Conservation (phyloP, 2,797 vertebrate genomes). For the Neosilurus mollespiculum region DNA sequence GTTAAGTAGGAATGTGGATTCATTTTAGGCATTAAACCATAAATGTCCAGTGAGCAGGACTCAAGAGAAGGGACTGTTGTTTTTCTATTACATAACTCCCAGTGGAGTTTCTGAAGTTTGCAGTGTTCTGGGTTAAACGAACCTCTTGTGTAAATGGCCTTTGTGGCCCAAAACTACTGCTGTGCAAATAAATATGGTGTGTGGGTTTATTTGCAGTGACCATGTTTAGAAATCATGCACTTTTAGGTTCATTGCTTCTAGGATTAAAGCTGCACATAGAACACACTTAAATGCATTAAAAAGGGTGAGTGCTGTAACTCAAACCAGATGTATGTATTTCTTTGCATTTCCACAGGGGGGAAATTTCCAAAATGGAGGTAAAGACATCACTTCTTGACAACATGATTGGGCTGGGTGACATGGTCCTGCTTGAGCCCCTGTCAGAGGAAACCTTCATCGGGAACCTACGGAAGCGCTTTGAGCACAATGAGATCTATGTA, state of each 20-base stretch:
- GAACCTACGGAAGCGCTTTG: slow-evolving; percentile 92
- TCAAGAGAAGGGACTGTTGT: slow-evolving; percentile 54
- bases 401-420: slow-evolving; percentile 98
- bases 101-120: slow-evolving; percentile 60
- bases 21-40: slow-evolving; percentile 51
- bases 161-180: slow-evolving; percentile 55
- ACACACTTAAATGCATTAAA: not conserved
- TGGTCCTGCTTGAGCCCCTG: slow-evolving; percentile 95
- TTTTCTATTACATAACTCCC: slow-evolving; percentile 65
- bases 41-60: slow-evolving; percentile 54
- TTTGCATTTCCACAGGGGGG: slow-evolving; percentile 61
- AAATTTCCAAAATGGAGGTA: slow-evolving; percentile 93
- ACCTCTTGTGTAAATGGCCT: slow-evolving; percentile 57
- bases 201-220: slow-evolving; percentile 63
- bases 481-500: slow-evolving; percentile 95
- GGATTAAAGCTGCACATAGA: slow-evolving; percentile 17
- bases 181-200: slow-evolving; percentile 69
- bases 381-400: slow-evolving; percentile 96
- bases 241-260: slow-evolving; percentile 30
- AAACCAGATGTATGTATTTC: slow-evolving; percentile 15
- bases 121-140: slow-evolving; percentile 45
- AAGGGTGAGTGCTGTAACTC: not conserved
- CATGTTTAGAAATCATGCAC: slow-evolving; percentile 54
- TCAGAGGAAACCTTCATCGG: slow-evolving; percentile 88
- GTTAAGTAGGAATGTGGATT: slow-evolving; percentile 33